These are phyloP conservation scores for Hydriomena furcata DNA, from an alignment of 2,888 invertebrate genomes.

Conservation along the genomic window DNA sequence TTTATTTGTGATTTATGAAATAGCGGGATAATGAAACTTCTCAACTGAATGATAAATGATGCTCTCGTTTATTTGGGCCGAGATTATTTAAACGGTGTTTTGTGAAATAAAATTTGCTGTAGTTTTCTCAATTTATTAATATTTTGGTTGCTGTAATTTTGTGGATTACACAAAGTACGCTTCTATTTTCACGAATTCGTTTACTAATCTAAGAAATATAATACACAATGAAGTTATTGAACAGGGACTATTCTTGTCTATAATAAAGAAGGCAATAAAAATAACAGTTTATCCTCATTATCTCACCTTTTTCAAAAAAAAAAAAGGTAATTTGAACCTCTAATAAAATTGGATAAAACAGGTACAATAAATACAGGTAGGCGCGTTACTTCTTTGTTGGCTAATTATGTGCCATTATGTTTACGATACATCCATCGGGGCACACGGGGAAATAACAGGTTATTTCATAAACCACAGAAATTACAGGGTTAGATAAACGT, in stretches of 20 bases:
- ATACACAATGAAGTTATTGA: too few relatives aligned
- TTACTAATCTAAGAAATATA: too few relatives aligned
- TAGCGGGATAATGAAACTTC: slow-evolving; percentile 17
- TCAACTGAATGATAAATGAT: slow-evolving; percentile 26
- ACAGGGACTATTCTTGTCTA: too few relatives aligned
- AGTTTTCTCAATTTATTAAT: too few relatives aligned
- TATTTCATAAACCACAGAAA: slow-evolving; percentile 19
- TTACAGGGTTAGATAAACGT: slow-evolving; percentile 20
- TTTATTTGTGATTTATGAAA: slow-evolving; percentile 30
- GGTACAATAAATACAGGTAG: neutral
- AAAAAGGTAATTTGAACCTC: neutral
- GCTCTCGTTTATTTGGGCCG: neutral
- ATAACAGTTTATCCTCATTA: too few relatives aligned
- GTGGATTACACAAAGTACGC: too few relatives aligned
- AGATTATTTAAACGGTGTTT: slow-evolving; percentile 6
- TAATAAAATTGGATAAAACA: slow-evolving; percentile 6
- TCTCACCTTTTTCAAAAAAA: too few relatives aligned
- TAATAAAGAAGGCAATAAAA: too few relatives aligned
- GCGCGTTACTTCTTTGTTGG: slow-evolving; percentile 11
- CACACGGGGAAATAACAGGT: slow-evolving; percentile 16
- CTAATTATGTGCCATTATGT: slow-evolving; percentile 32
- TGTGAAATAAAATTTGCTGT: neutral
- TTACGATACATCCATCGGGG: slow-evolving; percentile 29
- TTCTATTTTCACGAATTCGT: too few relatives aligned
- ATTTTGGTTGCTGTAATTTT: neutral